phyloP scores from a whole-genome alignment of 2,113 vertebrate species.

The Isurus oxyrinchus region DNA sequence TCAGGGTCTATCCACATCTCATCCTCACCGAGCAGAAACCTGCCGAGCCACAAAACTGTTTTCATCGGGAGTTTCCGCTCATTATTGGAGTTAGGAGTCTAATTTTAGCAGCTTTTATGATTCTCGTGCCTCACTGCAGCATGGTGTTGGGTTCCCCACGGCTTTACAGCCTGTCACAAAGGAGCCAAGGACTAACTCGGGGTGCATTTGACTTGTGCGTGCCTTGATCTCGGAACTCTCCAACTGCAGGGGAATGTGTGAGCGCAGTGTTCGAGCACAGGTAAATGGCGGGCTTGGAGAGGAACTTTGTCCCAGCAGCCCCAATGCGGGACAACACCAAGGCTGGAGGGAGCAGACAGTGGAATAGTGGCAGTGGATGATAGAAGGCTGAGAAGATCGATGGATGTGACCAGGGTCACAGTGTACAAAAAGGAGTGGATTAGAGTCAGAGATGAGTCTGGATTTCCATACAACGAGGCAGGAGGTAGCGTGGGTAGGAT shows the following conservation, averaged over 20 bases:
- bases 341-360: background rate
- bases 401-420: background rate
- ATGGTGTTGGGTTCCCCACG: background rate
- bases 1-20: background rate
- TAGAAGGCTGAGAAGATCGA: background rate
- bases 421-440: background rate
- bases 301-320: background rate
- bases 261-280: background rate
- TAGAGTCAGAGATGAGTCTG: background rate
- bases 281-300: background rate
- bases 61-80: background rate
- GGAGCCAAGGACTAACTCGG: background rate
- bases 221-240: background rate
- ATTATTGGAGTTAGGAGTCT: background rate
- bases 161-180: background rate
- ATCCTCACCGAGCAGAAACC: background rate
- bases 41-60: background rate
- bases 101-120: background rate
- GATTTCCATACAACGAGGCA: background rate
- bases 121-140: background rate
- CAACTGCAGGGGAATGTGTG: background rate
- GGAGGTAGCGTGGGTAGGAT: background rate
- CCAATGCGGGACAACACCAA: background rate
- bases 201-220: background rate
- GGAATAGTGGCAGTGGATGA: too few species aligned